Conservation (phyloP, 2,888 invertebrate genomes). For the Acanthosepion esculentum region DNA sequence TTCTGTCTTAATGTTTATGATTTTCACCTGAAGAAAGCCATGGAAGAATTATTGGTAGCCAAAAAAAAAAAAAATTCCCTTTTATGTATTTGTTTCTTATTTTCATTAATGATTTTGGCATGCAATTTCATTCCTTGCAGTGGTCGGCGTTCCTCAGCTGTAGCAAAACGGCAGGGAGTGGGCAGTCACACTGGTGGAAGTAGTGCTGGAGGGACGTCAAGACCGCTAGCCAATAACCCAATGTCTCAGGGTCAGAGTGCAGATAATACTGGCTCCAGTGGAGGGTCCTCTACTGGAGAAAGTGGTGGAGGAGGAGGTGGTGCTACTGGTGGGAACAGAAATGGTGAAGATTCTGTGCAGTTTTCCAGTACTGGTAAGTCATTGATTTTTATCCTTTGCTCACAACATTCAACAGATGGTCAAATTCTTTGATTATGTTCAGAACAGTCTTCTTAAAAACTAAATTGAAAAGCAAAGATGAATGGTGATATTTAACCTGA, state of each 20-base stretch:
- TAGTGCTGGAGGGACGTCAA: slow-evolving; percentile 53
- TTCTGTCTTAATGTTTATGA: too few species aligned
- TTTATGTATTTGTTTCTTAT: too few species aligned
- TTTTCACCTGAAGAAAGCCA: too few species aligned
- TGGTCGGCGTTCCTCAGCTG: slow-evolving; percentile 72
- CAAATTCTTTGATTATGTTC: too few species aligned
- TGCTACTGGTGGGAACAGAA: slow-evolving; percentile 51
- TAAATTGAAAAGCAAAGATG: slow-evolving; percentile 1
- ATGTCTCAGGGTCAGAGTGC: slow-evolving; percentile 63
- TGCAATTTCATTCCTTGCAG: slow-evolving; percentile 52
- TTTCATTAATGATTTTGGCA: too few species aligned
- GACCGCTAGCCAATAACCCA: slow-evolving; percentile 55
- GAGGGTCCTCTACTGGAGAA: slow-evolving; percentile 50
- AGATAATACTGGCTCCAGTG: slow-evolving; percentile 53
- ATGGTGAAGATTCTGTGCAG: slow-evolving; percentile 42
- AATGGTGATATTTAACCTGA: not conserved
- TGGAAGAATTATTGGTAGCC: too few species aligned
- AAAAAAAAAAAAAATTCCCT: too few species aligned
- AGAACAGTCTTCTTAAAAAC: too few species aligned
- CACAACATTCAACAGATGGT: not conserved
- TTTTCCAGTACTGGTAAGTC: slow-evolving; percentile 45
- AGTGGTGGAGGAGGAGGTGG: slow-evolving; percentile 43
- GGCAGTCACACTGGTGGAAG: slow-evolving; percentile 51
- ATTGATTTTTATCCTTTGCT: not conserved
- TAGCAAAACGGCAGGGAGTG: slow-evolving; percentile 62